phyloP scores from a whole-genome alignment of 1,140 invertebrate genomes.

The Tetramorium parvispinum region DNA sequence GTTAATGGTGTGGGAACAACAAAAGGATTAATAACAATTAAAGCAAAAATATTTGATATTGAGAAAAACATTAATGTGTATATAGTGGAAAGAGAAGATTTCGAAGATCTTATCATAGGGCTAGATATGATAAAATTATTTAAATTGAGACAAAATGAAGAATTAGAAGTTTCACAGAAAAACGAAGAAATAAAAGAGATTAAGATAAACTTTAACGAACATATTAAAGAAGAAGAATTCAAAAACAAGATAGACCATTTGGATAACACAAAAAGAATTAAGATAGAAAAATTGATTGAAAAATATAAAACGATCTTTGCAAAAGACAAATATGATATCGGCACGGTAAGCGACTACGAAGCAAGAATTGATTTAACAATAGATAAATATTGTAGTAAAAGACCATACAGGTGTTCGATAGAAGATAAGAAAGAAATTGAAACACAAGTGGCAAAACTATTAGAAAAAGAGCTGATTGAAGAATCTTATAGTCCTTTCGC shows the following conservation, averaged over 20 bases:
- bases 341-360: constrained; percentile 22
- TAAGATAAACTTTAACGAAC: constrained; percentile 40
- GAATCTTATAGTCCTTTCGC: constrained; percentile 38
- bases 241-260: neutral
- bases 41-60: constrained; percentile 60
- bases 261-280: neutral
- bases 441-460: constrained; percentile 1
- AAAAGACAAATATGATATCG: constrained; percentile 36
- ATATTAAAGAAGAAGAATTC: constrained; percentile 1
- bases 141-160: too few relatives aligned
- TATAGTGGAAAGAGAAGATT: constrained; percentile 45
- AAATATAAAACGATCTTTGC: constrained; percentile 13
- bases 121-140: constrained; percentile 58
- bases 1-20: constrained; percentile 55
- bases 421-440: constrained; percentile 32
- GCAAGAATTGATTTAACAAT: constrained; percentile 5
- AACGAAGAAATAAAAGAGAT: constrained; percentile 15
- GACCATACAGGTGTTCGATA: constrained; percentile 19
- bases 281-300: constrained; percentile 9
- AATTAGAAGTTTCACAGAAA: too few relatives aligned
- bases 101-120: constrained; percentile 53
- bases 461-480: constrained; percentile 17
- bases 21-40: constrained; percentile 56
- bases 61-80: constrained; percentile 44
- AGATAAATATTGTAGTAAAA: constrained; percentile 37